Evolutionary conservation across 2,797 vertebrate genomes (phyloP), one percentile per base, ranked within the genome.

Genomic region (Siniperca scherzeri): DNA sequence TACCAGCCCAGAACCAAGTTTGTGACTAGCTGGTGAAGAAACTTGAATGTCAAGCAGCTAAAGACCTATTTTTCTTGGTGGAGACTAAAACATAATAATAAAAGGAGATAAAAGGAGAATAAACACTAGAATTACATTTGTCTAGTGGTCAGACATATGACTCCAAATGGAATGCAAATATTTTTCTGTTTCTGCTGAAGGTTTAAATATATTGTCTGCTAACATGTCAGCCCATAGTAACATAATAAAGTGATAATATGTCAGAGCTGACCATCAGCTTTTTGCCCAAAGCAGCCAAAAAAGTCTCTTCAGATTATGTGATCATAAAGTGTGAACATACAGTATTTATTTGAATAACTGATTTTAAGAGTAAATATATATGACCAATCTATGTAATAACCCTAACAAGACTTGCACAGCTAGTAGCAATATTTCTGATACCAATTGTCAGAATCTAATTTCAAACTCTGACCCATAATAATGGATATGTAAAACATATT

Each of bases 401-500:
- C 61, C 7, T 30, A 19, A 60, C 33, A 70, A 21, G 57, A 75
- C 60, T 36, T n/a, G 14, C 17, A 42, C 21, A 22, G 46, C 1
- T 22, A 25, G n/a, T 30, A 56, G 38, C 53, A 60, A 7, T 62
- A 50, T 62, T 56, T 68, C 22, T 25, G 7, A 7, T 19, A 25
- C 1, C 25, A 70, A 53, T 12, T 52, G 57, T 62, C 19, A 38
- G 36, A 60, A 64, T 52, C 16, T 36, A 3, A 56, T 69, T 72
- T 70, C 17, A 25, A 53, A 55, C 19, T 66, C 44, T 78, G 59
- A 70, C 53, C 68, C 46, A 55, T 25, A 61, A 46, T 55, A 64
- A 66, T 59, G 10, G 78, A 66, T 69, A 74, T 59, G 55, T 27
- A 77, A 83, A 76, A 30, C 50, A 50, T 46, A 56, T 57, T 74